phyloP scores from a whole-genome alignment of 2,113 vertebrate species.

The Anthoscopus minutus region DNA sequence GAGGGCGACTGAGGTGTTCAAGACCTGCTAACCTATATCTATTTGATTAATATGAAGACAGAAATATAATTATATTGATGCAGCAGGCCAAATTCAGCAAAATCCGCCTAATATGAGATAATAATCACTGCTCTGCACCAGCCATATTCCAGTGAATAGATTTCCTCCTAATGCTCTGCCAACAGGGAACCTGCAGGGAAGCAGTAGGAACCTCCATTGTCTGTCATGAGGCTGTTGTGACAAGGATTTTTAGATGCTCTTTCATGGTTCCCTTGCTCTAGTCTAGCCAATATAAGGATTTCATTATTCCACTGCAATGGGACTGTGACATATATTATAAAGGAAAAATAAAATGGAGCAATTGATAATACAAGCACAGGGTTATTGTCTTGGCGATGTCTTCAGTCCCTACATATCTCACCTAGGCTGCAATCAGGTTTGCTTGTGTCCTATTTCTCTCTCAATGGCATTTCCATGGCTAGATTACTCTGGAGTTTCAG shows the following conservation, averaged over 20 bases:
- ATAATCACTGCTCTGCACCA: neutral
- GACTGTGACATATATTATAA: neutral
- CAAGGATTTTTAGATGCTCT: neutral
- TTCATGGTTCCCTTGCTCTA: neutral
- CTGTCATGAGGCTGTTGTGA: neutral
- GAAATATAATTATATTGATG: neutral
- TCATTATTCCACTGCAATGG: neutral
- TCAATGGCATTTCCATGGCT: neutral
- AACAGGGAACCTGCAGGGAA: neutral
- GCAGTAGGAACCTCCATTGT: neutral
- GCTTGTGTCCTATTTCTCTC: neutral
- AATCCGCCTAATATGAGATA: neutral
- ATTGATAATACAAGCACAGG: neutral
- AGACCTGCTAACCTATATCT: neutral
- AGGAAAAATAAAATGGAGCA: neutral
- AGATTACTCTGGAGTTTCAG: neutral
- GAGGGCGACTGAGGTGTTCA: neutral
- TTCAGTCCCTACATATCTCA: neutral
- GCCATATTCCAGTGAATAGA: neutral
- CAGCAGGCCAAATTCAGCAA: neutral
- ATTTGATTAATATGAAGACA: neutral
- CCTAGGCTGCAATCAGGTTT: neutral
- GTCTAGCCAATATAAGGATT: neutral
- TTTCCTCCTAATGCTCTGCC: neutral
- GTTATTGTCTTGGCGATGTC: neutral